phyloP scores from a whole-genome alignment of 2,888 invertebrate species.

The Chrysolina americana region DNA sequence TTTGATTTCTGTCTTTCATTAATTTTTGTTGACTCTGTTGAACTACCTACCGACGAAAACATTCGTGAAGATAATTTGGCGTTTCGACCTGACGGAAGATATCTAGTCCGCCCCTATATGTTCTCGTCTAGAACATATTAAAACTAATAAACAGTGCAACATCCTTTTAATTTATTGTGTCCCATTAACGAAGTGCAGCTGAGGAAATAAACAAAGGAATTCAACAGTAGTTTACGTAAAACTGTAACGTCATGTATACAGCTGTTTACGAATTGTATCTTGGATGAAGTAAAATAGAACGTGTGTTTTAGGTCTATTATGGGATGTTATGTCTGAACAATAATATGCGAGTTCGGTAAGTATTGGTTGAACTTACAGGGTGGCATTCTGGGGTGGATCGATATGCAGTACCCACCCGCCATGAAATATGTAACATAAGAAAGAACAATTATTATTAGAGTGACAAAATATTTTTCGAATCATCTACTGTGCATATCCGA shows the following conservation, averaged over 20 bases:
- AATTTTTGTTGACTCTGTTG: too few species aligned
- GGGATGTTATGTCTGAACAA: slow-evolving; percentile 29
- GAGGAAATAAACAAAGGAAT: slow-evolving; percentile 51
- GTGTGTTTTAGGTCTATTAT: slow-evolving; percentile 25
- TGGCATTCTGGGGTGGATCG: neutral
- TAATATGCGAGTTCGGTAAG: slow-evolving; percentile 13
- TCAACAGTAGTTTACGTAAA: slow-evolving; percentile 42
- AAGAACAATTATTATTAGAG: too few species aligned
- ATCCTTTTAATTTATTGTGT: slow-evolving; percentile 57
- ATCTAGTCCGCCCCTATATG: neutral
- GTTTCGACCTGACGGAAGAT: neutral
- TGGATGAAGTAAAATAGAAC: slow-evolving; percentile 7
- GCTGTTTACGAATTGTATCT: slow-evolving; percentile 30
- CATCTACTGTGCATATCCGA: neutral
- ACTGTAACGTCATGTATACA: slow-evolving; percentile 40
- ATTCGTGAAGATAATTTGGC: neutral
- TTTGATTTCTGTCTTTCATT: too few species aligned
- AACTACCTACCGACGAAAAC: neutral
- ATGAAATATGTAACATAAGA: neutral
- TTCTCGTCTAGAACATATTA: slow-evolving; percentile 1
- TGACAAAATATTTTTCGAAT: neutral
- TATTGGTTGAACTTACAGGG: slow-evolving; percentile 9
- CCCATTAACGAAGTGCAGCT: slow-evolving; percentile 54
- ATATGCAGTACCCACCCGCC: neutral
- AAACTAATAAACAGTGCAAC: slow-evolving; percentile 55